Evolutionary conservation across 2,888 invertebrate genomes (phyloP), one percentile per base, ranked within the genome.

Genomic region (Stenoptilia bipunctidactyla): DNA sequence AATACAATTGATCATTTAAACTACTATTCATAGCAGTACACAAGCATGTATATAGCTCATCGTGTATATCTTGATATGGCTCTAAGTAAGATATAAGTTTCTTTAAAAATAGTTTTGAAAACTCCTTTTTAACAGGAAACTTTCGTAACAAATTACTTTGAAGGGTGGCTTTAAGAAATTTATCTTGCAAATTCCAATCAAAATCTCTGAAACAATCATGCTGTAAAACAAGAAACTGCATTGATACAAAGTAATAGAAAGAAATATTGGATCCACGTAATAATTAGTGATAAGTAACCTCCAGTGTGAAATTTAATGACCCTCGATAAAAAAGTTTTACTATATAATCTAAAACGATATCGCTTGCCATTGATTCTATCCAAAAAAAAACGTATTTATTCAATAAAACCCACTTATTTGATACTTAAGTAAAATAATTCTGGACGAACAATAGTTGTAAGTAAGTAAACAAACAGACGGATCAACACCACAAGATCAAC

Each of bases 61-160:
- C 92, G 52, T 88, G 86, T 5, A 92, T 67, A 56, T 89, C 90
- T 46, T 82, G 67, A 35, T 54, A 55, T 39, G 61, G 52, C 59
- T 91, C 89, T 34, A 92, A 70, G 58, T 71, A 58, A n/a, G 69
- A 51, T 38, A 92, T 85, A 1, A 92, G 49, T 46, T 75, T 75
- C 61, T 91, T 92, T 9, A 92, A 66, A 67, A 92, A 93, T 20
- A 83, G 69, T 55, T 79, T 85, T 46, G 87, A 86, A 61, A 91
- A 93, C 27, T 83, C 75, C 34, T 65, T 58, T 49, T 87, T 89
- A 3, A 91, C 53, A 1, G 93, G 92, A 66, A 86, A 88, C 44
- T 83, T 73, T 52, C 80, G 62, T 43, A 89, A 66, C 27, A 87
- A 52, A 5, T 72, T 48, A 48, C 76, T 85, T 34, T 85, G 69